These are phyloP conservation scores for Harpagoxenus sublaevis DNA, from an alignment of 2,888 invertebrate species.

Conservation along the genomic window DNA sequence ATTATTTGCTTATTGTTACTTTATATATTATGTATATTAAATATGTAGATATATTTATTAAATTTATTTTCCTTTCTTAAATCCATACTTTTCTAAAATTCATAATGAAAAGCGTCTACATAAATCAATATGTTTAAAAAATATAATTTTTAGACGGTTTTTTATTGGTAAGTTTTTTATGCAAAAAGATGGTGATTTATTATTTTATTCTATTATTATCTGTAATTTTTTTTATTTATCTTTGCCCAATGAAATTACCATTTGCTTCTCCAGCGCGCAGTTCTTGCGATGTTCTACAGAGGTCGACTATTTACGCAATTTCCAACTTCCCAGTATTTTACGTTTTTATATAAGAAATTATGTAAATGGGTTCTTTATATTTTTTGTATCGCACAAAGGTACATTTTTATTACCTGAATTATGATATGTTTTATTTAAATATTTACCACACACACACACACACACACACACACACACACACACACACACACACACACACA, in stretches of 20 bases:
- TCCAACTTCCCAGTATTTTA: not conserved
- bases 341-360: not conserved
- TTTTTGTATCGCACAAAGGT: not conserved
- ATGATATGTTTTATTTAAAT: not conserved
- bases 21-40: too few relatives aligned
- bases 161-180: not conserved
- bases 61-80: too few relatives aligned
- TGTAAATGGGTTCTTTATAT: not conserved
- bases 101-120: not conserved
- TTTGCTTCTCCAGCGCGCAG: not conserved
- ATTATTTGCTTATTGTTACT: not conserved
- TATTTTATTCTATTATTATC: not conserved
- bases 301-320: conserved; percentile 32
- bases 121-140: not conserved
- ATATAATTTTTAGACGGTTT: not conserved
- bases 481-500: too few relatives aligned
- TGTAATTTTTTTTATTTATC: not conserved
- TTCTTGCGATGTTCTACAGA: conserved; percentile 25
- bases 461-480: too few relatives aligned
- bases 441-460: too few relatives aligned
- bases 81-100: not conserved
- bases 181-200: not conserved
- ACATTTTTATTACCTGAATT: not conserved
- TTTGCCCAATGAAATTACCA: conserved; percentile 29
- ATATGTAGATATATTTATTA: too few relatives aligned